phyloP scores from a whole-genome alignment of 2,113 vertebrate species.

The Gasterosteus nipponicus region DNA sequence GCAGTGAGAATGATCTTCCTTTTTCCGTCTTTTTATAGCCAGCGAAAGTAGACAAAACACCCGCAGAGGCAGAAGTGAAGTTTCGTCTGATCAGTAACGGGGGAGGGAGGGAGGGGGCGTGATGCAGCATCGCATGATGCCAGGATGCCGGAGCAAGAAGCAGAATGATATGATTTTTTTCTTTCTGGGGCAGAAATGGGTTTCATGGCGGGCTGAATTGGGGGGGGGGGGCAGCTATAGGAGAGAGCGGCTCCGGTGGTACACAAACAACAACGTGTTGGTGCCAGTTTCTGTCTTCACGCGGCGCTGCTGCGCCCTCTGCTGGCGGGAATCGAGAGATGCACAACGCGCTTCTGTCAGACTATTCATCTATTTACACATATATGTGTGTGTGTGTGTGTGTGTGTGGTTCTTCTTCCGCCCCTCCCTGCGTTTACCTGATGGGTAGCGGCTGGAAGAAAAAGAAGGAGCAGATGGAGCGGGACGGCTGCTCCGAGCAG shows the following conservation, averaged over 20 bases:
- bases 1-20: slow-evolving; percentile 20
- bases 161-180: slow-evolving; percentile 5
- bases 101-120: background rate
- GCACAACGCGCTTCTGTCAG: background rate
- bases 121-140: too few species aligned
- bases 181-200: background rate
- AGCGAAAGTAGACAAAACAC: slow-evolving; percentile 76
- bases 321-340: slow-evolving; percentile 25
- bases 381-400: too few species aligned
- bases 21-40: slow-evolving; percentile 66
- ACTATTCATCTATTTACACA: background rate
- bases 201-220: slow-evolving; percentile 28
- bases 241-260: slow-evolving; percentile 17
- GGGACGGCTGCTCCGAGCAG: slow-evolving; percentile 96
- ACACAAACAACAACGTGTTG: background rate
- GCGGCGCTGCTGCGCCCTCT: slow-evolving; percentile 61
- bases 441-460: slow-evolving; percentile 99
- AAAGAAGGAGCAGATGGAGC: slow-evolving; percentile 99
- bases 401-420: slow-evolving; percentile 90
- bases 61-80: slow-evolving; percentile 64
- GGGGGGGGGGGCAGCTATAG: slow-evolving; percentile 12
- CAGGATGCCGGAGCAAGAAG: background rate
- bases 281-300: background rate
- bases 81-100: slow-evolving; percentile 7
- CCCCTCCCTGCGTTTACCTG: slow-evolving; percentile 97